Evolutionary conservation across 1,140 invertebrate genomes (phyloP).

Genomic region (Agraylea sexmaculata): DNA sequence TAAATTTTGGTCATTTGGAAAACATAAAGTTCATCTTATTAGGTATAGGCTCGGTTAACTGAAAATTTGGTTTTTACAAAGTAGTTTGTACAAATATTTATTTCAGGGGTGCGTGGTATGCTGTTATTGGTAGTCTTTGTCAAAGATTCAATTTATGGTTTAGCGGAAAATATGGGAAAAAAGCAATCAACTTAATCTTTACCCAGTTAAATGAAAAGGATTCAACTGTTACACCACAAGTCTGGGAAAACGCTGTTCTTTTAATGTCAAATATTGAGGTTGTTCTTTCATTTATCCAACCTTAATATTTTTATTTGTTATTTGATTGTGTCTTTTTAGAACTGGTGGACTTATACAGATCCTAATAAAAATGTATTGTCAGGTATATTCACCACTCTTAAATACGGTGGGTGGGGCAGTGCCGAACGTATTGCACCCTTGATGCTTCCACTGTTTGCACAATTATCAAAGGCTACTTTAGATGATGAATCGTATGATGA

Average conservation of each 20-base stretch:
- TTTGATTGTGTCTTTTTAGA: conserved; percentile 33
- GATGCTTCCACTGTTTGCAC: conserved; percentile 59
- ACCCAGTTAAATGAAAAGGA: conserved; percentile 61
- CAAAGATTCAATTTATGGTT: conserved; percentile 33
- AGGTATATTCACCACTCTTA: conserved; percentile 54
- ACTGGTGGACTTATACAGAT: conserved; percentile 57
- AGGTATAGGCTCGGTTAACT: conserved; percentile 24
- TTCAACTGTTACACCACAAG: conserved; percentile 45
- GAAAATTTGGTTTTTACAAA: too few species aligned
- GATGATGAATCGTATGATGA: conserved; percentile 48
- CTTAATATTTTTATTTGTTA: background rate
- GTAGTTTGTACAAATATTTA: too few species aligned
- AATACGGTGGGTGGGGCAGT: conserved; percentile 55
- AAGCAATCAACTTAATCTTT: conserved; percentile 48
- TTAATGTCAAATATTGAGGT: conserved; percentile 47
- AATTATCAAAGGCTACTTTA: conserved; percentile 46
- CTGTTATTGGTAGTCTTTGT: conserved; percentile 49
- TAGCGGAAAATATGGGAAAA: conserved; percentile 41
- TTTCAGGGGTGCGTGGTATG: conserved; percentile 51
- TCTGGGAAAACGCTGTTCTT: conserved; percentile 61
- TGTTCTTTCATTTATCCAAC: conserved; percentile 15
- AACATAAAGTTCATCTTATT: conserved; percentile 42
- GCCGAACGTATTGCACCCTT: conserved; percentile 58
- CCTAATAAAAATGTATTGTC: conserved; percentile 58
- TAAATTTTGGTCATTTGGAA: conserved; percentile 65